phyloP scores from a whole-genome alignment of 2,888 invertebrate genomes.

The Erpobdella octoculata region DNA sequence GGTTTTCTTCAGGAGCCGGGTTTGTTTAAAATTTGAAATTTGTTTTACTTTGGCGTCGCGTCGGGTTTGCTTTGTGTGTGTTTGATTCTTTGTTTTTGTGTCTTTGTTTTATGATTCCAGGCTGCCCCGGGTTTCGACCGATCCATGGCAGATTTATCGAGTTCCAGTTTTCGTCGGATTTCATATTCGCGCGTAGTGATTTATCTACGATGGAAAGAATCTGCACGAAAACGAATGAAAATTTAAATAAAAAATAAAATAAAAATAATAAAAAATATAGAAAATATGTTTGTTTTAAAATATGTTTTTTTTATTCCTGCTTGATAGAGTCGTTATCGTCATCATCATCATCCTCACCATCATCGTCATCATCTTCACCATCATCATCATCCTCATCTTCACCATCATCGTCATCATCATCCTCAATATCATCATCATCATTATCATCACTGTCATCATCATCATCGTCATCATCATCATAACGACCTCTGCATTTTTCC shows the following conservation, averaged over 20 bases:
- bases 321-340: conserved; percentile 9
- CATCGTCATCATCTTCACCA: neutral
- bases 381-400: neutral
- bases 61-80: too few relatives aligned
- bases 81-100: too few relatives aligned
- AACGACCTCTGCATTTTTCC: too few relatives aligned
- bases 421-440: neutral
- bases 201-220: neutral
- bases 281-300: neutral
- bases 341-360: conserved; percentile 17
- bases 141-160: too few relatives aligned
- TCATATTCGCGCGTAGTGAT: too few relatives aligned
- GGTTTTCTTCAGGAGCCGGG: too few relatives aligned
- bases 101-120: too few relatives aligned
- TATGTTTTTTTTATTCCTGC: neutral
- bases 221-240: neutral
- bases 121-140: too few relatives aligned
- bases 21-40: too few relatives aligned
- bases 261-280: neutral
- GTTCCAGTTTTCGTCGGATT: too few relatives aligned
- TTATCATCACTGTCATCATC: conserved; percentile 1
- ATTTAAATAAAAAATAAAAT: neutral
- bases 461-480: too few relatives aligned
- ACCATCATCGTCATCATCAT: conserved; percentile 1
- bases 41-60: too few relatives aligned